Evolutionary conservation across 1,140 invertebrate genomes (phyloP).

Genomic region (Paraescarpia echinospica): DNA sequence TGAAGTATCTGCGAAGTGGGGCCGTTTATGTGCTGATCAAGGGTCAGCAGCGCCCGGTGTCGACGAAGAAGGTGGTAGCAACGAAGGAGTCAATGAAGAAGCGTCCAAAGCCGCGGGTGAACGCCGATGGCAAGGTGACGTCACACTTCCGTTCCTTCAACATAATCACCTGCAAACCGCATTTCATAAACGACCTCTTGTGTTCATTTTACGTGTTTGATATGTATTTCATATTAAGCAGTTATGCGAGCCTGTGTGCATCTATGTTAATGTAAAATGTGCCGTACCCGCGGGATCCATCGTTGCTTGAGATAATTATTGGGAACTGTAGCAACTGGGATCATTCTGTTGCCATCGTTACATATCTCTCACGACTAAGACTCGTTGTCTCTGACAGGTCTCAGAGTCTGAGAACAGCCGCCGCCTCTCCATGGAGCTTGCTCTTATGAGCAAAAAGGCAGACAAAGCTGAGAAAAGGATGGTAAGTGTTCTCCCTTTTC

Average conservation of each 20-base stretch:
- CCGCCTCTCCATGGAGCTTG: slow-evolving; percentile 48
- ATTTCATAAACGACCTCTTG: slow-evolving; percentile 1
- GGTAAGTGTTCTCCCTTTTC: slow-evolving; percentile 32
- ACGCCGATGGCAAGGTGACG: neutral
- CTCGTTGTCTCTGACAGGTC: slow-evolving; percentile 32
- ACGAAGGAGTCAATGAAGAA: slow-evolving; percentile 34
- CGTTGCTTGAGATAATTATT: too few relatives aligned
- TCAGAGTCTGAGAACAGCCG: slow-evolving; percentile 49
- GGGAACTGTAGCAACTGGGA: too few relatives aligned
- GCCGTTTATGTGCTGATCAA: slow-evolving; percentile 62
- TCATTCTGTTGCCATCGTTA: neutral
- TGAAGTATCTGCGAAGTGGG: slow-evolving; percentile 62
- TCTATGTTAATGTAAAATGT: too few relatives aligned
- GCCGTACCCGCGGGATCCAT: too few relatives aligned
- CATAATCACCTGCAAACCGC: neutral
- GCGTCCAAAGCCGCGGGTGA: neutral
- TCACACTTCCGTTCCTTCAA: neutral
- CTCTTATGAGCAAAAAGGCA: slow-evolving; percentile 44
- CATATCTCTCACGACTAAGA: neutral
- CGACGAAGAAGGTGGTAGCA: slow-evolving; percentile 38
- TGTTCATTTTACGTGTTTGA: neutral
- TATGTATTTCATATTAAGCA: too few relatives aligned
- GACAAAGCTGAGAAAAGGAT: slow-evolving; percentile 48
- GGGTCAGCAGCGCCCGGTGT: slow-evolving; percentile 60
- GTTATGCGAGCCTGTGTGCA: too few relatives aligned